Evolutionary conservation across 2,888 invertebrate species (phyloP), one percentile per base, ranked within the genome.

Genomic region (Apamea monoglypha): DNA sequence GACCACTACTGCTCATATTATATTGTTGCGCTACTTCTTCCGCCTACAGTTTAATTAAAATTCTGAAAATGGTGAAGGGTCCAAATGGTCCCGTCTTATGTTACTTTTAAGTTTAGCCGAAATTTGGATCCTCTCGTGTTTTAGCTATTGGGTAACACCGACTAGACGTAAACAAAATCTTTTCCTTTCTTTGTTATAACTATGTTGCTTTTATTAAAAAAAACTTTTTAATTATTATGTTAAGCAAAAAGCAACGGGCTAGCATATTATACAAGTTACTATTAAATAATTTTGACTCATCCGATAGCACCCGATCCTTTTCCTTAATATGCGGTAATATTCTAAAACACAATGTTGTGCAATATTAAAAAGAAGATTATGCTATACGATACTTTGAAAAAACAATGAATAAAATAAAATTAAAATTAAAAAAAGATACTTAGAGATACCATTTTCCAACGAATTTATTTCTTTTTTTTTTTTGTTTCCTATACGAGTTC

Each of bases 331-430:
- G 3, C 50, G 18, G 2, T 29, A 29, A 50, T 40, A 29, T 21
- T 78, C 12, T 6, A 61, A 61, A 78, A 40, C 61, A 53, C 32
- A 78, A 70, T 53, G 7, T 78, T 81, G 53, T 63, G 78, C 71
- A 78, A 78, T 70, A 61, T n/a, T 61, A 8, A 56, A 75, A 56
- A 29, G 29, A 18, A 18, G n/a, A n/a, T 40, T 7, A 16, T 36
- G 10, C 3, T 25, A 16, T 14, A 29, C 69, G 40, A 2, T n/a
- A 2, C 6, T 29, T 5, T 14, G 14, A 1, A 29, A 63, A 69
- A 16, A 5, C 8, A 10, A n/a, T n/a, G 1, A 7, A 29, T 44
- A 18, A 7, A 29, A 29, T 18, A 63, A 63, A 32, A 8, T 32
- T 10, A 0, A 29, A 61, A 8, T 29, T n/a, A 29, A 1, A 14